A percentile compares a stretch with the other conserved stretches of the same genome.
phyloP scores from a whole-genome alignment of 2,113 vertebrate genomes.

The Glaucidium brasilianum region DNA sequence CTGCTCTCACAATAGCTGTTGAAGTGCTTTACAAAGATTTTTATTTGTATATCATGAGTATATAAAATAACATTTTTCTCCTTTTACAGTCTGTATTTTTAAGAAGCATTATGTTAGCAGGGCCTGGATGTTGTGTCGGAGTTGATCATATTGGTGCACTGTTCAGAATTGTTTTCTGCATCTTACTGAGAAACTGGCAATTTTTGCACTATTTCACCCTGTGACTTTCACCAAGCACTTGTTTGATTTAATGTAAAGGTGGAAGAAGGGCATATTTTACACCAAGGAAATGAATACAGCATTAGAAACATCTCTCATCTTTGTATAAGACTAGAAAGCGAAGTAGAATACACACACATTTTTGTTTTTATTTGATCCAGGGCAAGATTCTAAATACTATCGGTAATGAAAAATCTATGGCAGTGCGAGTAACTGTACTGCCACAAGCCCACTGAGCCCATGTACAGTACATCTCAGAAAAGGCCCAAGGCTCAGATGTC shows the following conservation, averaged over 20 bases:
- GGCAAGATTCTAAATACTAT: background rate
- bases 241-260: constrained; percentile 4
- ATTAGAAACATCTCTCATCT: background rate
- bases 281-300: background rate
- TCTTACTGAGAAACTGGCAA: background rate
- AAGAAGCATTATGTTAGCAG: background rate
- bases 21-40: background rate
- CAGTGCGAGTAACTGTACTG: background rate
- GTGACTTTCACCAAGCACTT: background rate
- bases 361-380: background rate
- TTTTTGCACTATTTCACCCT: background rate
- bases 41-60: background rate
- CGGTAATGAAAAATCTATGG: background rate
- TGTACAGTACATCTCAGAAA: background rate
- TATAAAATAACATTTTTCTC: background rate
- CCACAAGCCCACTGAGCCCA: background rate
- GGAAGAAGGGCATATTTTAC: background rate
- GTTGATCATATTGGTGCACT: background rate
- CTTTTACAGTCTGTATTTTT: background rate
- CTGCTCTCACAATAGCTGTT: background rate
- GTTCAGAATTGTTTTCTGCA: background rate
- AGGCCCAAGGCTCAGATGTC: constrained; percentile 46
- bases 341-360: background rate
- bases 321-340: background rate
- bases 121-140: background rate